A percentile compares a stretch with the other conserved stretches of the same genome.
These are phyloP conservation scores for Nymphalis c-album DNA, from an alignment of 2,888 invertebrate species.

Conservation along the genomic window DNA sequence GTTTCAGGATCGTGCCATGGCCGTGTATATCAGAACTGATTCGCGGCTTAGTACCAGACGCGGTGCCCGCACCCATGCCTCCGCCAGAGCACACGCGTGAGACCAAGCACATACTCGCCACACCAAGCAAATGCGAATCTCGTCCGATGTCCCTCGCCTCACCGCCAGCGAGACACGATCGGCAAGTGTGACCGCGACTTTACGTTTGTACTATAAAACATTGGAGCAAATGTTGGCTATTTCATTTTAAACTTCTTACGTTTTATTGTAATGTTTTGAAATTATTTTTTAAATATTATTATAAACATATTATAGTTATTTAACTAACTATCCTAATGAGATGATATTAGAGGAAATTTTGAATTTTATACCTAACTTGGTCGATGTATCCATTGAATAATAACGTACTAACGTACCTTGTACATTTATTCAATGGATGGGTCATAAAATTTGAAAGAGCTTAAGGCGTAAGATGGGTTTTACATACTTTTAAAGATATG, in stretches of 20 bases:
- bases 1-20: slow-evolving; percentile 88
- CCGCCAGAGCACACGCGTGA: slow-evolving; percentile 18
- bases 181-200: slow-evolving; percentile 52
- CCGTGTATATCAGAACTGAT: slow-evolving; percentile 84
- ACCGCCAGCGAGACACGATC: slow-evolving; percentile 68
- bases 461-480: background rate
- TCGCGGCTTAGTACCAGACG: slow-evolving; percentile 85
- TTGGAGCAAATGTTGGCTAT: slow-evolving; percentile 12
- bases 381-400: background rate
- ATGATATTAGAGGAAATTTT: no score
- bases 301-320: background rate
- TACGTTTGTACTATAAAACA: slow-evolving; percentile 8
- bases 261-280: slow-evolving; percentile 6
- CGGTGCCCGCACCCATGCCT: slow-evolving; percentile 72
- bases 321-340: no score
- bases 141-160: slow-evolving; percentile 61
- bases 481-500: background rate
- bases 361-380: background rate
- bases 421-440: background rate
- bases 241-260: background rate
- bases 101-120: slow-evolving; percentile 12
- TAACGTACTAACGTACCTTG: no score
- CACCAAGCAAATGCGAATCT: slow-evolving; percentile 52
- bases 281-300: background rate
- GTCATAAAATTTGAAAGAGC: background rate